These are phyloP conservation scores for Mirza zaza DNA, from an alignment of 2,113 vertebrate species.

Conservation along the genomic window DNA sequence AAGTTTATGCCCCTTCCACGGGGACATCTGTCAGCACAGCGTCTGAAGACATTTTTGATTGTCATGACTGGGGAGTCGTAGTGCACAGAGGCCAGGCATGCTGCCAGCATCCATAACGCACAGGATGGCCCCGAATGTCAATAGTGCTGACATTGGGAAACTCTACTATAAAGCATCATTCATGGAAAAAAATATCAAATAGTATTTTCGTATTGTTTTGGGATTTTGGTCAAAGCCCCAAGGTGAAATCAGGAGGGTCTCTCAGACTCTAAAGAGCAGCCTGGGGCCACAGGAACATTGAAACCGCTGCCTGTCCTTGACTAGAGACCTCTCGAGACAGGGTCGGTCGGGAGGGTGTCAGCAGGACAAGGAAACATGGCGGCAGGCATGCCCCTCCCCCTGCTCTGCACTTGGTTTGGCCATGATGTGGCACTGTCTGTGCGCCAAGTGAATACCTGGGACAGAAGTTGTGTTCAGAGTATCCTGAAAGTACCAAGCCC, in stretches of 20 bases:
- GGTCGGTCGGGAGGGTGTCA: not conserved
- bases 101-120: accelerated
- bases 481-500: not conserved
- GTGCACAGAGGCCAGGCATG: not conserved
- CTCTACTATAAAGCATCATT: not conserved
- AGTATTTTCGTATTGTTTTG: not conserved
- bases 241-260: not conserved
- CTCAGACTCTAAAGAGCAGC: not conserved
- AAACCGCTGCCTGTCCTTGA: not conserved
- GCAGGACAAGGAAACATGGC: not conserved
- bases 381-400: accelerated
- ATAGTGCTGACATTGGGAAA: accelerated
- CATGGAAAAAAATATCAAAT: not conserved
- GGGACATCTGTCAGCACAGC: too few relatives aligned
- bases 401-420: accelerated
- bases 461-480: not conserved
- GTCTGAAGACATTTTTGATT: not conserved
- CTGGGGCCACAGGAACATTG: accelerated
- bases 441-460: not conserved
- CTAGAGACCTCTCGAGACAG: not conserved
- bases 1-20: not conserved
- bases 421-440: not conserved
- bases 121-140: too few relatives aligned
- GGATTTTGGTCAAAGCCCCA: not conserved
- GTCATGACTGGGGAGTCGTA: not conserved